Evolutionary conservation across 2,888 invertebrate species (phyloP).

Genomic region (Ormyrus rosae): DNA sequence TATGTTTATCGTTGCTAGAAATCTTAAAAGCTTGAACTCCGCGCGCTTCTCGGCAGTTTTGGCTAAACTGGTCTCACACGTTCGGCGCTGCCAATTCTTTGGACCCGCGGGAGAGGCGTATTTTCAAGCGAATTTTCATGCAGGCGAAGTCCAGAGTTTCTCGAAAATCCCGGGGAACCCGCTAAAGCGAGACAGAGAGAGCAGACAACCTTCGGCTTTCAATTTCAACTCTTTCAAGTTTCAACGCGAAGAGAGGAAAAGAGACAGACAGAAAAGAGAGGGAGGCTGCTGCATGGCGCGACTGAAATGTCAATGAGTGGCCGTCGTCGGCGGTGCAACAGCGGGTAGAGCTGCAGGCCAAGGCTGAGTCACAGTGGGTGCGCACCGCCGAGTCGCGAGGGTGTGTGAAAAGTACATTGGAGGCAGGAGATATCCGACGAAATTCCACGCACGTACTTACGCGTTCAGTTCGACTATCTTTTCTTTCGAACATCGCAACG

Average conservation of each 20-base stretch:
- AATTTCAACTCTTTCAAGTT: too few species aligned
- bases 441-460: neutral
- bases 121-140: slow-evolving; percentile 1
- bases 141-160: neutral
- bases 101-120: too few species aligned
- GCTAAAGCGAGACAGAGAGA: too few species aligned
- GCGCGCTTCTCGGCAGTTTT: too few species aligned
- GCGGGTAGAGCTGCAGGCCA: neutral
- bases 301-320: slow-evolving; percentile 35
- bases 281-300: neutral
- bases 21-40: too few species aligned
- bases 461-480: too few species aligned
- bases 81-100: too few species aligned
- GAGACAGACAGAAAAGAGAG: neutral
- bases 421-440: neutral
- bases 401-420: too few species aligned
- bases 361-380: neutral
- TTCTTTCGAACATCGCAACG: too few species aligned
- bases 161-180: neutral
- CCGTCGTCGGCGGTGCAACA: neutral
- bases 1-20: too few species aligned
- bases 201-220: too few species aligned
- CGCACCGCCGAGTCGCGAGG: neutral
- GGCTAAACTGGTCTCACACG: too few species aligned
- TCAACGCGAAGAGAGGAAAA: neutral